Conservation (phyloP, 2,113 vertebrate genomes). For the Prinia subflava region DNA sequence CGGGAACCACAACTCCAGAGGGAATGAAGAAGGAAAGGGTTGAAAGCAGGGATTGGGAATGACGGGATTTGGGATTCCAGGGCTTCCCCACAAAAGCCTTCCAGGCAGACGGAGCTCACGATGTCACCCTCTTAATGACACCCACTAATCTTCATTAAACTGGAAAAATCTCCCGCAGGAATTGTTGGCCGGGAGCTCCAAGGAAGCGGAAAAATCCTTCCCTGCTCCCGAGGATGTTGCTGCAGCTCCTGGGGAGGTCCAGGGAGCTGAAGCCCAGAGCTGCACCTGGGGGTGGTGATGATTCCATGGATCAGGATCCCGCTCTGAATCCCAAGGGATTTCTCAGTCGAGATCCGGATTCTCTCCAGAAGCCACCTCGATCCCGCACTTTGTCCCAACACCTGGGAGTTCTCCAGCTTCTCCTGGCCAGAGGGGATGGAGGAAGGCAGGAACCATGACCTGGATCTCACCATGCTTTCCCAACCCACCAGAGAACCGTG, state of each 20-base stretch:
- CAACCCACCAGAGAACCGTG: background rate
- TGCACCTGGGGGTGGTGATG: background rate
- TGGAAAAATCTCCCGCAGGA: background rate
- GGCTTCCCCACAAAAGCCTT: background rate
- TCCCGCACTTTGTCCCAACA: background rate
- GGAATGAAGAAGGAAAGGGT: background rate
- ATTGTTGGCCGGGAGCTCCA: rapidly evolving
- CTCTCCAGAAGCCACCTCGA: background rate
- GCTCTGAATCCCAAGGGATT: background rate
- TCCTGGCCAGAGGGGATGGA: background rate
- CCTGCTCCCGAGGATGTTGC: background rate
- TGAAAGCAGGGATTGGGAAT: background rate
- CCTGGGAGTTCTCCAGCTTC: background rate
- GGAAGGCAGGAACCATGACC: background rate
- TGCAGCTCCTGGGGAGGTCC: background rate
- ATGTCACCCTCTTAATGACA: background rate
- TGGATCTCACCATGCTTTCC: background rate
- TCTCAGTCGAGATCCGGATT: background rate
- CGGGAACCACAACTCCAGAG: background rate
- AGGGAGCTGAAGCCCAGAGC: background rate
- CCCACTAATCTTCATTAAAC: background rate
- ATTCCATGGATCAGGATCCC: background rate
- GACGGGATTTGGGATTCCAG: background rate
- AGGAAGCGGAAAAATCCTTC: background rate
- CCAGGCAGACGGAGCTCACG: background rate